Evolutionary conservation across 1,140 invertebrate genomes (phyloP).

Genomic region (Marisa cornuarietis): DNA sequence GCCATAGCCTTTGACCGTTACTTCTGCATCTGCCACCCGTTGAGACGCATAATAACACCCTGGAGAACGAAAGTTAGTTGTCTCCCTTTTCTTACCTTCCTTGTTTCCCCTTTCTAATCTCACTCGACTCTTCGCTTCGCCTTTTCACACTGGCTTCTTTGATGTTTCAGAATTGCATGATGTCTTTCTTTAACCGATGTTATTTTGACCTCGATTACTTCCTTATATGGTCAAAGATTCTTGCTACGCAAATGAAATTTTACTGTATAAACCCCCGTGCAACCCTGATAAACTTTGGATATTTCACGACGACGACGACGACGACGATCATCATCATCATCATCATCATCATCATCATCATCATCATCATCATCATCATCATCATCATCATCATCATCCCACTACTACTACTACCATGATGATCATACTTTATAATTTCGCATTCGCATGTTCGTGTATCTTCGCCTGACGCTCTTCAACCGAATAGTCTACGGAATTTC

Average conservation of each 20-base stretch:
- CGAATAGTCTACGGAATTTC: neutral
- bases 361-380: no score
- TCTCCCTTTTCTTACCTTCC: neutral
- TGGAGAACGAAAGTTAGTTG: constrained; percentile 25
- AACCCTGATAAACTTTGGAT: no score
- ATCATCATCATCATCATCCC: neutral
- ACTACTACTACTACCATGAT: neutral
- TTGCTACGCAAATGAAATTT: no score
- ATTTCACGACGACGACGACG: no score
- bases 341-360: no score
- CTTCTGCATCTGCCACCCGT: constrained; percentile 64
- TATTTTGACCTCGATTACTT: neutral
- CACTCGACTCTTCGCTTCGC: no score
- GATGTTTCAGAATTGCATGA: no score
- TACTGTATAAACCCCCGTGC: no score
- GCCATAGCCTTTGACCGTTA: constrained; percentile 64
- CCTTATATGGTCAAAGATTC: neutral
- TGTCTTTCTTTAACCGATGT: neutral
- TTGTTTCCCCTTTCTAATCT: no score
- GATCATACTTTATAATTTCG: neutral
- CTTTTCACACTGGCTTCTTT: no score
- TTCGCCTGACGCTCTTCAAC: neutral
- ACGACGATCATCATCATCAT: no score
- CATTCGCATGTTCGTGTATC: neutral
- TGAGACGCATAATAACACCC: constrained; percentile 34